Base-by-base conservation (phyloP, 2,113 vertebrate genomes). In the Scomber japonicus region DNA sequence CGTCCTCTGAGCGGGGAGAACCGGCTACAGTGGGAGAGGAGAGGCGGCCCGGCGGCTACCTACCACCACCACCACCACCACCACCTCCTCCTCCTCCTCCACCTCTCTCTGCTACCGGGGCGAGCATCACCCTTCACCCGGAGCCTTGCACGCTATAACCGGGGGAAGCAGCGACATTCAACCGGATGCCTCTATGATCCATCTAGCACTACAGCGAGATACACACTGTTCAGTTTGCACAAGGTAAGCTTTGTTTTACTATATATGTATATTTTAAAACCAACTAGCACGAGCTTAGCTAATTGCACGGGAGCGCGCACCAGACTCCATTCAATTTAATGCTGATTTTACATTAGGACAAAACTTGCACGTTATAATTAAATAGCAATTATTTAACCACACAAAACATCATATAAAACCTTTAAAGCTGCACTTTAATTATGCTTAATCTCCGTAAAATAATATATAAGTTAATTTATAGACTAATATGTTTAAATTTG, bases 111-210 rank as follows among this genome's bases (percentile, higher is more conserved):
- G 66, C 48, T 35, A 13, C 69, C 66, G 30, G 62, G 64, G 24
- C 73, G 24, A 17, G 65, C 35, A 30, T 53, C 19, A 44, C 24
- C 60, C 65, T 64, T 11, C 49, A 30, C 54, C 17, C 50, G 11
- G n/a, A 81, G 59, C 59, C 56, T 55, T 78, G 24, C 82, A 60
- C 24, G 24, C 24, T 24, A 55, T 56, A 51, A 70, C 19, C 53
- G 66, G 30, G 50, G 76, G 68, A 24, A 24, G 54, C 64, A 50
- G 71, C 24, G 78, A 82, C 61, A 3, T 63, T 12, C 7, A 82
- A 84, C 75, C 80, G 66, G 71, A 89, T 87, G 92, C 88, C 89
- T 94, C 91, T 94, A 94, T 94, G 94, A 88, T 90, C 92, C 93
- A 90, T 75, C 70, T 64, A 89, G 82, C 71, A 63, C 15, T 10